Conservation (phyloP, 2,888 invertebrate species). For the Diabrotica balteata region DNA sequence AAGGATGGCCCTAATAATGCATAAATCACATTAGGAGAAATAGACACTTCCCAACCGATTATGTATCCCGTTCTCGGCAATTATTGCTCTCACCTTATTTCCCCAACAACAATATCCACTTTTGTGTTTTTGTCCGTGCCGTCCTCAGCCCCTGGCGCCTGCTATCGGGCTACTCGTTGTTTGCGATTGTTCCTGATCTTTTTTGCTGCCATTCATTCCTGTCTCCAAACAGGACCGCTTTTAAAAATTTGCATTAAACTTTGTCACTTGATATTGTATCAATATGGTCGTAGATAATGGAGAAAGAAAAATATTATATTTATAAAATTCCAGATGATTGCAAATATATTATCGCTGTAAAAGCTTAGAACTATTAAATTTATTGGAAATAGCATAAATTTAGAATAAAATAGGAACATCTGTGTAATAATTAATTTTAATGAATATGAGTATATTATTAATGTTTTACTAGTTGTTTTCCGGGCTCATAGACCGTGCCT, state of each 20-base stretch:
- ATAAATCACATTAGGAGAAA: slow-evolving; percentile 24
- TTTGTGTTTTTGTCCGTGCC: slow-evolving; percentile 20
- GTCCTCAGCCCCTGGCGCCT: slow-evolving; percentile 6
- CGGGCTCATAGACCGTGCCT: no score
- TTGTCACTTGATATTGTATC: neutral
- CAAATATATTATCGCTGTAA: no score
- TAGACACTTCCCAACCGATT: slow-evolving; percentile 23
- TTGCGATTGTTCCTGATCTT: slow-evolving; percentile 22
- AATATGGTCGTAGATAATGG: neutral
- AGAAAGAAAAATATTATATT: no score
- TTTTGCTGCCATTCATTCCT: slow-evolving; percentile 10
- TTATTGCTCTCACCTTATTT: slow-evolving; percentile 26
- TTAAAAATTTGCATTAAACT: neutral
- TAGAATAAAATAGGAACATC: no score
- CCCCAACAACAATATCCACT: slow-evolving; percentile 21
- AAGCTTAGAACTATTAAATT: no score
- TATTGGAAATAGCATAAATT: no score
- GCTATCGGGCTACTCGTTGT: slow-evolving; percentile 9
- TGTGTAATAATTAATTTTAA: no score
- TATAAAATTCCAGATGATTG: no score
- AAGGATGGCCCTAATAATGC: slow-evolving; percentile 8
- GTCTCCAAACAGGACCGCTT: slow-evolving; percentile 2
- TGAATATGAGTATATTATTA: no score
- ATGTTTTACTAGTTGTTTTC: no score
- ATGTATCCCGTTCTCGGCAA: slow-evolving; percentile 18